Evolutionary conservation across 2,113 vertebrate genomes (phyloP).

Genomic region (Hepsetus odoe): DNA sequence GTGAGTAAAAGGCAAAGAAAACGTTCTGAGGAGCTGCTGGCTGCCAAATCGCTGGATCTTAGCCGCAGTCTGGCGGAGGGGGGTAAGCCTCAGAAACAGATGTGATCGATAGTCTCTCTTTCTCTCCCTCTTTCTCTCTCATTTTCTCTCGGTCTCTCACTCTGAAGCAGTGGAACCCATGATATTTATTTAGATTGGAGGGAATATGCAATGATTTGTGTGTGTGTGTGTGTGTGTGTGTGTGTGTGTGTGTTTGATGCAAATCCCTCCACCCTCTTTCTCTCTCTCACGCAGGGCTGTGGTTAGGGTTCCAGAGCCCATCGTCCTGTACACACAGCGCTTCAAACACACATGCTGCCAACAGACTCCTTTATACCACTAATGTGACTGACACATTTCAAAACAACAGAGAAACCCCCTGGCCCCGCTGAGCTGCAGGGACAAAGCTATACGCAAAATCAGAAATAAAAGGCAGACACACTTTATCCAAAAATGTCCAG

Average conservation of each 20-base stretch:
- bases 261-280: conserved; percentile 39
- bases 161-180: conserved; percentile 34
- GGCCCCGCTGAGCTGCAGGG: not conserved
- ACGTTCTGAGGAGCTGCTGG: conserved; percentile 16
- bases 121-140: too few species aligned
- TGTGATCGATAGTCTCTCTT: conserved; percentile 45
- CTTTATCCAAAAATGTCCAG: too few species aligned
- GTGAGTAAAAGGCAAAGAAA: not conserved
- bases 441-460: too few species aligned
- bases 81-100: conserved; percentile 39
- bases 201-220: conserved; percentile 47
- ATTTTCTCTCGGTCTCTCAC: too few species aligned
- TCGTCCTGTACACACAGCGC: not conserved
- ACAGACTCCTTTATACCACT: conserved; percentile 42
- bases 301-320: conserved; percentile 42
- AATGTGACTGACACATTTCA: conserved; percentile 36
- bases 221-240: conserved; percentile 61
- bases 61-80: conserved; percentile 30
- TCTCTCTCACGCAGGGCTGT: conserved; percentile 46
- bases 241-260: conserved; percentile 63
- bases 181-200: conserved; percentile 51
- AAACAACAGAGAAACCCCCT: conserved; percentile 30
- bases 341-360: not conserved
- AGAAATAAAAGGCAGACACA: too few species aligned
- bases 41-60: conserved; percentile 32